These are phyloP conservation scores for Cromileptes altivelis DNA, from an alignment of 2,113 vertebrate species.

Conservation along the genomic window DNA sequence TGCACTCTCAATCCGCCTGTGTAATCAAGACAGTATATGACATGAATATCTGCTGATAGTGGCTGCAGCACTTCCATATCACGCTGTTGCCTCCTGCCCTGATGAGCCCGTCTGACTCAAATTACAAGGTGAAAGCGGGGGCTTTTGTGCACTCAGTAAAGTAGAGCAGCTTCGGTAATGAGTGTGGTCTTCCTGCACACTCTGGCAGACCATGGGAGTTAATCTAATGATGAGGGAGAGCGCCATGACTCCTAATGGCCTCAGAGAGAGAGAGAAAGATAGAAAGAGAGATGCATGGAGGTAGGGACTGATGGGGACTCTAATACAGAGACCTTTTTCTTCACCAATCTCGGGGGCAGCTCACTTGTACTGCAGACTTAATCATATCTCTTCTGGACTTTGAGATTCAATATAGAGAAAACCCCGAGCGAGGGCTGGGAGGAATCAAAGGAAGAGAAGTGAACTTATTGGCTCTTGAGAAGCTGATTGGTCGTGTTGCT, in stretches of 20 bases:
- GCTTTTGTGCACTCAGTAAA: constrained; percentile 57
- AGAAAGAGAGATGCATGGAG: constrained; percentile 20
- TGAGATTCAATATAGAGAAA: constrained; percentile 6
- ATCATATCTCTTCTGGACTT: constrained; percentile 16
- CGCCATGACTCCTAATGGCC: constrained; percentile 63
- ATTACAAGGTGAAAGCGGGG: constrained; percentile 77
- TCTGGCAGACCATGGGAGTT: constrained; percentile 69
- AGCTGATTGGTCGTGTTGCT: background rate
- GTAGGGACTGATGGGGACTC: constrained; percentile 48
- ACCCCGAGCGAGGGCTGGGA: background rate
- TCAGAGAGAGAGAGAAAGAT: constrained; percentile 32
- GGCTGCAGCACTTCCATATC: constrained; percentile 47
- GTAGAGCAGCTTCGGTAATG: constrained; percentile 74
- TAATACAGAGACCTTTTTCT: constrained; percentile 23
- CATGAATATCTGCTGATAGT: constrained; percentile 62
- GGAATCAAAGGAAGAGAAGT: constrained; percentile 2
- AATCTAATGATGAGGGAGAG: constrained; percentile 80
- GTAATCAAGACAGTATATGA: constrained; percentile 69
- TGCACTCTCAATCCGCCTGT: constrained; percentile 68
- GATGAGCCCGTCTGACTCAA: constrained; percentile 68
- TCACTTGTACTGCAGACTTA: constrained; percentile 1
- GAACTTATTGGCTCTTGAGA: constrained; percentile 18
- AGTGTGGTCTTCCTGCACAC: constrained; percentile 70
- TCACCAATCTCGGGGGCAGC: constrained; percentile 8
- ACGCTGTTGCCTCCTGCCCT: constrained; percentile 59